phyloP scores from a whole-genome alignment of 2,113 vertebrate species.

The Echinops telfairi region DNA sequence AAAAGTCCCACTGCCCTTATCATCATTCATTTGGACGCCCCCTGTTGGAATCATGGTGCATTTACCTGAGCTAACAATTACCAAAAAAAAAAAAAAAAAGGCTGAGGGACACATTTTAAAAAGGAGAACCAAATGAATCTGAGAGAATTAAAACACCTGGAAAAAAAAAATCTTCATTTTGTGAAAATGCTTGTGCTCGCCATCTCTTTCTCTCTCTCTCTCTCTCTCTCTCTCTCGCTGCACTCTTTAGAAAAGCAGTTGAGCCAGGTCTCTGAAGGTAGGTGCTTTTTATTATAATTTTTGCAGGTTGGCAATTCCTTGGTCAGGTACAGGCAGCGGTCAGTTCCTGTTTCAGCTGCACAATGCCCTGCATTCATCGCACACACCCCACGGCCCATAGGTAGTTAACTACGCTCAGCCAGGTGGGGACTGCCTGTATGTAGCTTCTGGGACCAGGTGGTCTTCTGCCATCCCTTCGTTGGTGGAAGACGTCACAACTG shows the following conservation, averaged over 20 bases:
- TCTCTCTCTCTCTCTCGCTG: background rate
- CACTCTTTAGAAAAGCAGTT: constrained; percentile 1
- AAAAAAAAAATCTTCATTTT: constrained; percentile 45
- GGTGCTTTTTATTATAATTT: constrained; percentile 50
- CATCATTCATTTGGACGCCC: background rate
- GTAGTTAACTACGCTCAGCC: constrained; percentile 52
- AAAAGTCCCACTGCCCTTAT: constrained; percentile 62
- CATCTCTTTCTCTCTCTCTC: background rate
- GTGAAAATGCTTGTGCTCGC: background rate
- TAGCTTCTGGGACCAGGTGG: background rate
- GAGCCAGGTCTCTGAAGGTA: constrained; percentile 1
- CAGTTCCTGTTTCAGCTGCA: constrained; percentile 40
- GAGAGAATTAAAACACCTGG: background rate
- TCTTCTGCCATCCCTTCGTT: background rate
- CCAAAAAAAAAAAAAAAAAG: background rate
- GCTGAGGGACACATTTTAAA: constrained; percentile 41
- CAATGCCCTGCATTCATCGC: constrained; percentile 42
- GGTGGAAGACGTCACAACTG: background rate
- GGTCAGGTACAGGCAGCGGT: constrained; percentile 19
- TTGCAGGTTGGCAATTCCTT: constrained; percentile 59
- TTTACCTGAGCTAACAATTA: constrained; percentile 29
- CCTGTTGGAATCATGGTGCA: constrained; percentile 38
- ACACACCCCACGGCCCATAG: background rate
- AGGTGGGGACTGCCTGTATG: background rate
- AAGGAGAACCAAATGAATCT: constrained; percentile 7